Conservation (phyloP, 2,888 invertebrate species). For the Dermolepida albohirtum region DNA sequence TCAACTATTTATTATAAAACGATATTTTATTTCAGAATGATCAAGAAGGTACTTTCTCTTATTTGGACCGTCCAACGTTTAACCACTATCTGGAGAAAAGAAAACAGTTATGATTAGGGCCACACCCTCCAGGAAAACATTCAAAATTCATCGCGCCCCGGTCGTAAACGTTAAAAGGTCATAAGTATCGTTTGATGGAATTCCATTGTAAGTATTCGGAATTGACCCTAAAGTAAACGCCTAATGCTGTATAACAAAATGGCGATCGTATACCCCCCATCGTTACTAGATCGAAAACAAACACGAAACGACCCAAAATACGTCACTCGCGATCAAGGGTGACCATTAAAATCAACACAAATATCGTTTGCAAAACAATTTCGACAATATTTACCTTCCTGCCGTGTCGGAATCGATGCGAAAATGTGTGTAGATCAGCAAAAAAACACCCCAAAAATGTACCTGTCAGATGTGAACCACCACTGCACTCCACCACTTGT, state of each 20-base stretch:
- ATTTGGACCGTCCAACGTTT: no score
- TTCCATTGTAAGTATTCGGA: not conserved
- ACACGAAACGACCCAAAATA: conserved; percentile 24
- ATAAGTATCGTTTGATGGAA: not conserved
- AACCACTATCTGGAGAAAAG: no score
- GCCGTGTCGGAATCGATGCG: conserved; percentile 5
- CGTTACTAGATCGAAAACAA: conserved; percentile 29
- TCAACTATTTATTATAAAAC: no score
- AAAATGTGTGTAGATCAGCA: conserved; percentile 19
- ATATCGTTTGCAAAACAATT: conserved; percentile 7
- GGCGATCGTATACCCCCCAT: conserved; percentile 51
- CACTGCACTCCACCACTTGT: conserved; percentile 37
- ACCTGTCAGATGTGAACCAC: conserved; percentile 41
- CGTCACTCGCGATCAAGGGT: conserved; percentile 6
- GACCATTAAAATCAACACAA: conserved; percentile 26
- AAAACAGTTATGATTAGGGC: no score
- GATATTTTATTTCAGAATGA: no score
- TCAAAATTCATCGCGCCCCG: not conserved
- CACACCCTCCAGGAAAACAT: no score
- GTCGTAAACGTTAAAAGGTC: conserved; percentile 1
- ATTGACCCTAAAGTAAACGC: conserved; percentile 55
- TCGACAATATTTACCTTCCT: conserved; percentile 38
- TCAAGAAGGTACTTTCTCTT: no score
- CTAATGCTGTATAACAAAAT: conserved; percentile 59
- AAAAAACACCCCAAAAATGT: conserved; percentile 41